Conservation (phyloP, 2,113 vertebrate genomes). For the Centropus unirufus region DNA sequence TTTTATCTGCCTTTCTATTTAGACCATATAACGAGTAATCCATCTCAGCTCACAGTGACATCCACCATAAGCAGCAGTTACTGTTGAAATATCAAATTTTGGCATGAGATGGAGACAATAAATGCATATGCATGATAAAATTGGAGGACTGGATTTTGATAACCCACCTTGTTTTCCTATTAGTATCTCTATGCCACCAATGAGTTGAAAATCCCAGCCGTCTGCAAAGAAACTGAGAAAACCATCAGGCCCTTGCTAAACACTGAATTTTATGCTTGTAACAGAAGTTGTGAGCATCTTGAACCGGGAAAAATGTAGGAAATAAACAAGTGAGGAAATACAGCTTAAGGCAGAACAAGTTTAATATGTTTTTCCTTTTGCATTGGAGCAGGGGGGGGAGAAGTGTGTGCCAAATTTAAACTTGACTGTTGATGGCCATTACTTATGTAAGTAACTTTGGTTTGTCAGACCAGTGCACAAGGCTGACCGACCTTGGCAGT, state of each 20-base stretch:
- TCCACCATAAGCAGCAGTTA: not conserved
- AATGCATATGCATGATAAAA: not conserved
- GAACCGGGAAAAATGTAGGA: not conserved
- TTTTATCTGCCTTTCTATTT: not conserved
- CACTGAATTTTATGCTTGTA: not conserved
- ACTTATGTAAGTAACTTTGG: not conserved
- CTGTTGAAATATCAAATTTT: not conserved
- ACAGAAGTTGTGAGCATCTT: not conserved
- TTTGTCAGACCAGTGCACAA: not conserved
- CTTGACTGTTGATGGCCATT: not conserved
- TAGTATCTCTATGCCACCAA: not conserved
- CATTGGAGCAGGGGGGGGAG: not conserved
- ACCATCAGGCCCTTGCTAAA: not conserved
- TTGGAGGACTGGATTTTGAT: not conserved
- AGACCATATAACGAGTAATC: not conserved
- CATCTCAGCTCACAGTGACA: not conserved
- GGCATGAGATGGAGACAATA: not conserved
- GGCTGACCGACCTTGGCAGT: constrained; percentile 26
- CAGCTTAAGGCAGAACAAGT: constrained; percentile 32
- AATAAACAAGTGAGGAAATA: constrained; percentile 13
- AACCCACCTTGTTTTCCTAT: not conserved
- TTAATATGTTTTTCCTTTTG: constrained; percentile 22
- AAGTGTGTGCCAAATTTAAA: constrained; percentile 18
- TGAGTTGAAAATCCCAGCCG: not conserved
- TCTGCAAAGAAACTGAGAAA: not conserved